Conservation (phyloP, 30 jellyfish, hydroid and myxozoan species). For the Hydractinia symbiolongicarpus region DNA sequence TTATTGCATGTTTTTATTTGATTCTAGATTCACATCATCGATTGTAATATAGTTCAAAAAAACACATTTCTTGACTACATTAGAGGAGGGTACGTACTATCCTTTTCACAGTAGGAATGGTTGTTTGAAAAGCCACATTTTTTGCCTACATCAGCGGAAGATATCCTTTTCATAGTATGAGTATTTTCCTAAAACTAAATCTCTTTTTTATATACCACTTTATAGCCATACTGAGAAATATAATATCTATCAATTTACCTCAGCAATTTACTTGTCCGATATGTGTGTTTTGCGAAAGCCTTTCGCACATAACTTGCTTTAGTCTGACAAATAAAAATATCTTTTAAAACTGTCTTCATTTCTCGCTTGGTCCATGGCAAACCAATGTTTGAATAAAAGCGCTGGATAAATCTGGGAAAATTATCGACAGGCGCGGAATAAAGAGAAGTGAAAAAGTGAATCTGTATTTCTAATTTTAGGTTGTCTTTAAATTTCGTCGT, state of each 20-base stretch:
- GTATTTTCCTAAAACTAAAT: not conserved
- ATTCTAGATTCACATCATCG: conserved; percentile 17
- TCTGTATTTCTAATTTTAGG: conserved; percentile 24
- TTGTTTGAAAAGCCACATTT: conserved; percentile 19
- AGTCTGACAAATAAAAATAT: too few species aligned
- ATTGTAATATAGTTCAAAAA: not conserved
- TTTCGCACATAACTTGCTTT: too few species aligned
- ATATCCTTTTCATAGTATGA: conserved; percentile 18
- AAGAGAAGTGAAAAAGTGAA: too few species aligned
- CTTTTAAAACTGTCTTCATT: too few species aligned
- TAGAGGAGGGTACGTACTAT: conserved; percentile 43
- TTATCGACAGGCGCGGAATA: too few species aligned
- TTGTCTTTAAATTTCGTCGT: conserved; percentile 59
- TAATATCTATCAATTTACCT: too few species aligned
- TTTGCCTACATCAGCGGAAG: conserved; percentile 64
- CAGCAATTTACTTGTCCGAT: too few species aligned
- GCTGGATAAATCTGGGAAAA: too few species aligned
- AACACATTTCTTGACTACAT: conserved; percentile 50
- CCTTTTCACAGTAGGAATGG: not conserved
- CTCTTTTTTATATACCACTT: not conserved
- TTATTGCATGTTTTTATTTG: not conserved
- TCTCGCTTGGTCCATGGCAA: too few species aligned
- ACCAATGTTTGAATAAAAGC: too few species aligned
- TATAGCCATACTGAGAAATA: too few species aligned
- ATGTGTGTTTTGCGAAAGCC: too few species aligned